Evolutionary conservation across 2,113 vertebrate species (phyloP).

Genomic region (Recurvirostra avosetta): DNA sequence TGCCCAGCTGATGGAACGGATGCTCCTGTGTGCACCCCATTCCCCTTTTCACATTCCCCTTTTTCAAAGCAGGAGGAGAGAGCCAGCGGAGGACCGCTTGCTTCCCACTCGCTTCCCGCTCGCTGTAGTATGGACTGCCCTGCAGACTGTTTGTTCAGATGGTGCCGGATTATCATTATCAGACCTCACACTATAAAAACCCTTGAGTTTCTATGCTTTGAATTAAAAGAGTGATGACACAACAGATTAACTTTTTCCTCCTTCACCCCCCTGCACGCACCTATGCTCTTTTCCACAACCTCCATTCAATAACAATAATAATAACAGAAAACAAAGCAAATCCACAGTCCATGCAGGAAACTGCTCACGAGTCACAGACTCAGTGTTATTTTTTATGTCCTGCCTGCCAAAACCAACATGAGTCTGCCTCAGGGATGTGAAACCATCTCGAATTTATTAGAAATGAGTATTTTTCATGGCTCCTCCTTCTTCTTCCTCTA

Average conservation of each 20-base stretch:
- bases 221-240: constrained; percentile 60
- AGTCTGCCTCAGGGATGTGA: constrained; percentile 51
- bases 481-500: not conserved
- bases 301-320: constrained; percentile 48
- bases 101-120: not conserved
- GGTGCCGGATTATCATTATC: constrained; percentile 55
- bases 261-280: not conserved
- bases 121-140: not conserved
- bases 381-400: constrained; percentile 51
- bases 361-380: constrained; percentile 38
- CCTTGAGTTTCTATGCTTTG: constrained; percentile 35
- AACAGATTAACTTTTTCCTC: constrained; percentile 69
- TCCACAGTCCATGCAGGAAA: constrained; percentile 61
- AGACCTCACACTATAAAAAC: constrained; percentile 50
- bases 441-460: constrained; percentile 51
- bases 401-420: constrained; percentile 64
- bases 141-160: constrained; percentile 57
- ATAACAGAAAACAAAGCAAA: constrained; percentile 48
- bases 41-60: not conserved
- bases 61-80: not conserved
- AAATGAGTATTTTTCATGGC: constrained; percentile 50
- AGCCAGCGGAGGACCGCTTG: accelerated
- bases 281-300: constrained; percentile 34
- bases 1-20: not conserved
- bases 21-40: accelerated